These are phyloP conservation scores for Linurgus olivaceus DNA, from an alignment of 2,797 vertebrate genomes.

Conservation along the genomic window DNA sequence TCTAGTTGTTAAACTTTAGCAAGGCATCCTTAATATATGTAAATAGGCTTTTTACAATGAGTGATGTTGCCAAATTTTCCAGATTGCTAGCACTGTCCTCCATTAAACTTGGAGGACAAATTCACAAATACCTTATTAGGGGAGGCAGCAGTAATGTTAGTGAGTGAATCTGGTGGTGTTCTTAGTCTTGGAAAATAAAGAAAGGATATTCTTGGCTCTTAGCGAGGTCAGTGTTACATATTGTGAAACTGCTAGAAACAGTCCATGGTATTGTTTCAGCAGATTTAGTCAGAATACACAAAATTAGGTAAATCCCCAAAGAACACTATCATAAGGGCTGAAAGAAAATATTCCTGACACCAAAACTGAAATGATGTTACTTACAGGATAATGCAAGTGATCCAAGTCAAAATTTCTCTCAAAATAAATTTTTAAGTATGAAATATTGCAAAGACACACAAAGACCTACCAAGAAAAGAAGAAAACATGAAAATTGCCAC, in stretches of 20 bases:
- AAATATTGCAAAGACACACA: background rate
- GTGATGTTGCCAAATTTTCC: constrained; percentile 47
- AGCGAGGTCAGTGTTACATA: background rate
- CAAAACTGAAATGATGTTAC: background rate
- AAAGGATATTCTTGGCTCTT: background rate
- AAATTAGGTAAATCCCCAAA: background rate
- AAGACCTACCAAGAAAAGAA: background rate
- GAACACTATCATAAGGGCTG: background rate
- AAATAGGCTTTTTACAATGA: constrained; percentile 41
- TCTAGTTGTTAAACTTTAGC: background rate
- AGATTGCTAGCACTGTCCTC: constrained; percentile 52
- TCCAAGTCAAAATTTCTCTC: background rate
- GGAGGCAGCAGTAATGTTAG: background rate
- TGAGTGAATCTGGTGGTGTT: background rate
- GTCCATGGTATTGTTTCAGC: background rate
- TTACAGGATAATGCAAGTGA: background rate
- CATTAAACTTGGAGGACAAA: constrained; percentile 53
- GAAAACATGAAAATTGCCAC: background rate
- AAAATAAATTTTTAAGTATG: background rate
- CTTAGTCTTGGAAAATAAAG: background rate
- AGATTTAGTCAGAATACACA: background rate
- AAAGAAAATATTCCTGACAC: background rate
- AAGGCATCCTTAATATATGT: constrained; percentile 36
- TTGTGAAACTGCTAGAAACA: background rate
- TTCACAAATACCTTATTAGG: background rate